These are phyloP conservation scores for Trisateles emortualis DNA, from an alignment of 2,888 invertebrate genomes.

Conservation along the genomic window DNA sequence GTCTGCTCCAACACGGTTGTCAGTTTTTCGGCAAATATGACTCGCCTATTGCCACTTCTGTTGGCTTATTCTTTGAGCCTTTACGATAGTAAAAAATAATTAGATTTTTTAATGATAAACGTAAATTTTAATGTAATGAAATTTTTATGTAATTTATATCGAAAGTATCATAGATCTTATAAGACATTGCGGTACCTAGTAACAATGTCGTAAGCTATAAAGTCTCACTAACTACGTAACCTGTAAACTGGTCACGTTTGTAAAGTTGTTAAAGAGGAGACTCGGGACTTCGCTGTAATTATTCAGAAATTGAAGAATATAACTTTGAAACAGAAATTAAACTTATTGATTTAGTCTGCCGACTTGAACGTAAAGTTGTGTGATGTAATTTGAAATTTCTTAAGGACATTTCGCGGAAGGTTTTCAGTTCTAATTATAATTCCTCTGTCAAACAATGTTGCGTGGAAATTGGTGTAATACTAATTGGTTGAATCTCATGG, in stretches of 20 bases:
- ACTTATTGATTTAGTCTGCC: slow-evolving; percentile 54
- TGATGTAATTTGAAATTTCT: slow-evolving; percentile 57
- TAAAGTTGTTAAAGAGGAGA: slow-evolving; percentile 39
- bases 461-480: slow-evolving; percentile 38
- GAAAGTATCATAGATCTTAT: background rate
- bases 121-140: background rate
- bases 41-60: too few relatives aligned
- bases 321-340: slow-evolving; percentile 49
- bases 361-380: slow-evolving; percentile 50
- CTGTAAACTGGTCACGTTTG: slow-evolving; percentile 40
- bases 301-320: slow-evolving; percentile 52
- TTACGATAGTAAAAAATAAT: too few relatives aligned
- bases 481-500: slow-evolving; percentile 33
- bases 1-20: too few relatives aligned
- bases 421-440: slow-evolving; percentile 47
- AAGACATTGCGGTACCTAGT: slow-evolving; percentile 1
- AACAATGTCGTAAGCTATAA: slow-evolving; percentile 21
- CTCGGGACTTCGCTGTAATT: slow-evolving; percentile 42
- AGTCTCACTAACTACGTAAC: slow-evolving; percentile 40
- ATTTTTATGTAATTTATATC: background rate
- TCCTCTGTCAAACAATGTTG: slow-evolving; percentile 46
- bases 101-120: too few relatives aligned
- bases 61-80: too few relatives aligned
- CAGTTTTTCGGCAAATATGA: too few relatives aligned
- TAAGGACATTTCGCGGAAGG: slow-evolving; percentile 49